Evolutionary conservation across 1,140 invertebrate species (phyloP).

Genomic region (Thaumetopoea pityocampa): DNA sequence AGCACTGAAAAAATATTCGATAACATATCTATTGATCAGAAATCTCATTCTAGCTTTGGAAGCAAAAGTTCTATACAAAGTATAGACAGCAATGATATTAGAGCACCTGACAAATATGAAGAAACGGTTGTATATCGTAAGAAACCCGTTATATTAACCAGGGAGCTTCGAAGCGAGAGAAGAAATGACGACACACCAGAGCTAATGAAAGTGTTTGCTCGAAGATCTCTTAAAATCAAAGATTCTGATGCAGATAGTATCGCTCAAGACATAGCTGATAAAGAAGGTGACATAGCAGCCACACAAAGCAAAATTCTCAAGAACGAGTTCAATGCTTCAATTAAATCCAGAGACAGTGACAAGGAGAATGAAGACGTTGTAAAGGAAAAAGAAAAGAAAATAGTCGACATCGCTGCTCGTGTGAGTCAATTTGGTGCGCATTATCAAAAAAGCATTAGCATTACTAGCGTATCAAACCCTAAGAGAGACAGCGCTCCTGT

Average conservation of each 20-base stretch:
- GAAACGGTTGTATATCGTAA: slow-evolving; percentile 64
- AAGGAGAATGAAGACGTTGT: slow-evolving; percentile 79
- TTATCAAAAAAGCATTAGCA: slow-evolving; percentile 63
- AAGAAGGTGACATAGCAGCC: slow-evolving; percentile 38
- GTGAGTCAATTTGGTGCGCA: slow-evolving; percentile 60
- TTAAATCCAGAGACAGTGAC: slow-evolving; percentile 79
- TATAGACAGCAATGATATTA: slow-evolving; percentile 59
- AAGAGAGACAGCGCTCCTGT: slow-evolving; percentile 59
- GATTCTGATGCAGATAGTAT: slow-evolving; percentile 79
- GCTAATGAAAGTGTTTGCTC: slow-evolving; percentile 87
- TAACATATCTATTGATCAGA: slow-evolving; percentile 67
- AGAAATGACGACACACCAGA: slow-evolving; percentile 83
- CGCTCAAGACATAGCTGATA: slow-evolving; percentile 73
- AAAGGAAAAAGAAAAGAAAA: slow-evolving; percentile 59
- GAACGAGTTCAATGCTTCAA: slow-evolving; percentile 71
- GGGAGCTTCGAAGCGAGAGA: slow-evolving; percentile 55
- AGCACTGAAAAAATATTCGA: slow-evolving; percentile 65
- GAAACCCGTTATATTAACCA: slow-evolving; percentile 46
- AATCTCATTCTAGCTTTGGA: slow-evolving; percentile 66
- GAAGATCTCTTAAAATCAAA: slow-evolving; percentile 85
- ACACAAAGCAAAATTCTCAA: slow-evolving; percentile 49
- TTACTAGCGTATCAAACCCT: slow-evolving; percentile 52
- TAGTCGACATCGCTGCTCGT: slow-evolving; percentile 63
- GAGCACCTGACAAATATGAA: slow-evolving; percentile 54
- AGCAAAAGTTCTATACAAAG: slow-evolving; percentile 77